A percentile compares a stretch with the other conserved stretches of the same genome.
These are phyloP conservation scores for Catharus minimus DNA, from an alignment of 2,113 vertebrate genomes.

Conservation along the genomic window DNA sequence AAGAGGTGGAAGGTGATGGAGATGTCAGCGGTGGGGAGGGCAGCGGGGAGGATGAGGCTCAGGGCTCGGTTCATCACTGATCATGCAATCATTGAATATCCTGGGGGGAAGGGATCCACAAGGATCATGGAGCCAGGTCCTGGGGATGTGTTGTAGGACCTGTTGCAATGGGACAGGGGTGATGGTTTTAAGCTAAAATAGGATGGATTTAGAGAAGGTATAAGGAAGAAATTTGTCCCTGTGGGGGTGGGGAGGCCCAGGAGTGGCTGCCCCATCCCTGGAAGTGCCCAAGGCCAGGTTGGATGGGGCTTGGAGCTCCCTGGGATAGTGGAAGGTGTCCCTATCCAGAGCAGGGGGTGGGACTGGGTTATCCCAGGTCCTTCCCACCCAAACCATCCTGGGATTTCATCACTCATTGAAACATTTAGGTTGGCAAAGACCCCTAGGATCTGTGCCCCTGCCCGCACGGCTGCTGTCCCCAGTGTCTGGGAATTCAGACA, in stretches of 20 bases:
- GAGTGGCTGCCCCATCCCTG: not conserved
- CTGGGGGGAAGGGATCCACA: not conserved
- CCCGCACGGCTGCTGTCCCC: not conserved
- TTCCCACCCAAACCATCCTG: not conserved
- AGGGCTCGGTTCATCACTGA: not conserved
- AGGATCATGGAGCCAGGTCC: not conserved
- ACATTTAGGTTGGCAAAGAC: not conserved
- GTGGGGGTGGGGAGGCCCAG: not conserved
- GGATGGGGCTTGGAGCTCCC: fast-evolving
- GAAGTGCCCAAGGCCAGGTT: too few species aligned
- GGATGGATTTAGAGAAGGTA: fast-evolving
- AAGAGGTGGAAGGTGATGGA: not conserved
- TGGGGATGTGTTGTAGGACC: not conserved
- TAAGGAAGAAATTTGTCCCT: not conserved
- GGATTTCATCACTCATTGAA: not conserved
- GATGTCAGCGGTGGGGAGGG: not conserved
- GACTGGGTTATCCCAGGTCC: too few species aligned
- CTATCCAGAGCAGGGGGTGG: fast-evolving
- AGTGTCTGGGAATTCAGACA: fast-evolving
- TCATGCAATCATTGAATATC: not conserved
- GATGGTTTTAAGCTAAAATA: not conserved
- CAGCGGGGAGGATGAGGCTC: not conserved
- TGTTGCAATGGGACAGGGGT: not conserved
- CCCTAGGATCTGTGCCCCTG: not conserved
- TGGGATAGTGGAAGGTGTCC: not conserved